Evolutionary conservation across 2,888 invertebrate genomes (phyloP), one percentile per base, ranked within the genome.

Genomic region (Tortricodes alternella): DNA sequence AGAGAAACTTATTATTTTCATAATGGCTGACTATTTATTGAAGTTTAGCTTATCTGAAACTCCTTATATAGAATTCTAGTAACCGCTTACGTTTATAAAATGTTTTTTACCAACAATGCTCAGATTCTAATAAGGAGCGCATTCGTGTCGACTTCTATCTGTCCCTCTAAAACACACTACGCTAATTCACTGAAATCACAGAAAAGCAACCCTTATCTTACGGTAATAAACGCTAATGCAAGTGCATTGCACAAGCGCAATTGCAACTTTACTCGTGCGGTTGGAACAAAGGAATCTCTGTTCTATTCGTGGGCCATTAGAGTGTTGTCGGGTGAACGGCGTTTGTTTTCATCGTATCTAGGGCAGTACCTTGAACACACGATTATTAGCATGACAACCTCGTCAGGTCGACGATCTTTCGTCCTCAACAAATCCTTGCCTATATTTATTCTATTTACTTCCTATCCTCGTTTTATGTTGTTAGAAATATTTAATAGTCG

Each of bases 381-480:
- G 69, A 67, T 78, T 80, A 88, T 89, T 89, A 84, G 80, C 89
- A 88, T 89, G 80, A 70, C 74, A 87, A 68, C 89, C 89, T 88
- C 89, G 88, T 68, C 61, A 76, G 89, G 89, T 80, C 89, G 78
- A 64, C 80, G 87, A 70, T 76, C 88, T 69, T 70, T 67, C 70
- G 83, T 79, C 84, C 83, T 83, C 71, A 73, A 63, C 61, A 62
- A 74, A 69, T 76, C 76, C 74, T 76, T 53, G 2, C 39, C 34
- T 13, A 16, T 19, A 9, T 9, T 44, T 19, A 48, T 46, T 48
- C n/a, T n/a, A n/a, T n/a, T n/a, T 53, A 39, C 53, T 48, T 53
- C 46, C 53, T 48, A 29, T 39, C 48, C 8, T 41, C 18, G 27
- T 37, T 44, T 24, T 0, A 32, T 11, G 7, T 6, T 11, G 0